A percentile compares a stretch with the other conserved stretches of the same genome.
These are phyloP conservation scores for Papilio protenor DNA, from an alignment of 2,888 invertebrate species.

Conservation along the genomic window DNA sequence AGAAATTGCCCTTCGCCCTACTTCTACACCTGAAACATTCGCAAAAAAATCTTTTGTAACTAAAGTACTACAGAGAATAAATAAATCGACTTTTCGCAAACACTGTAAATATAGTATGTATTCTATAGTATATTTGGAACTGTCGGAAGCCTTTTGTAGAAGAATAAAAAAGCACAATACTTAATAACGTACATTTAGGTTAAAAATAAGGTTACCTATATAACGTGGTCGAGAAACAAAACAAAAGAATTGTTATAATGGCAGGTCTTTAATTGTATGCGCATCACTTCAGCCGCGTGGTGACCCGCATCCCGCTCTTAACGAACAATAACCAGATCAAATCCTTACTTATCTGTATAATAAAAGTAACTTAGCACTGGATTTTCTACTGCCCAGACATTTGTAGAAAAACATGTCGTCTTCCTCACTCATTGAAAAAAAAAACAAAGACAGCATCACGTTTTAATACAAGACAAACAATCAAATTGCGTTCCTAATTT, in stretches of 20 bases:
- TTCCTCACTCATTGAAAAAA: background rate
- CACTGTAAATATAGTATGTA: background rate
- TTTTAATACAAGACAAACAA: no score
- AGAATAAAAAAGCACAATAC: background rate
- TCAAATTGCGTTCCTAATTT: no score
- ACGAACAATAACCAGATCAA: conserved; percentile 41
- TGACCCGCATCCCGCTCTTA: conserved; percentile 42
- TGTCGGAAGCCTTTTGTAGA: background rate
- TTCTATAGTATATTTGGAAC: background rate
- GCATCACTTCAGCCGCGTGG: conserved; percentile 26
- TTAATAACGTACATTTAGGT: conserved; percentile 8
- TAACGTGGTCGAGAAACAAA: conserved; percentile 15
- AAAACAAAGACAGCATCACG: background rate
- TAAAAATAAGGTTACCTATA: conserved; percentile 18
- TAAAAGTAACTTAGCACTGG: background rate
- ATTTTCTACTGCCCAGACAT: background rate
- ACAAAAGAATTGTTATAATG: conserved; percentile 39
- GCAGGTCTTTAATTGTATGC: conserved; percentile 45
- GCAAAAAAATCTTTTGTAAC: no score
- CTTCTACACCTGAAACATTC: background rate
- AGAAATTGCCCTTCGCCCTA: conserved; percentile 34
- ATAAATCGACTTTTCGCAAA: background rate
- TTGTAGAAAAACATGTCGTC: background rate
- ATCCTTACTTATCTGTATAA: conserved; percentile 34
- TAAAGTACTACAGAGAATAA: background rate